Conservation (phyloP, 2,888 invertebrate species). For the Allacma fusca region DNA sequence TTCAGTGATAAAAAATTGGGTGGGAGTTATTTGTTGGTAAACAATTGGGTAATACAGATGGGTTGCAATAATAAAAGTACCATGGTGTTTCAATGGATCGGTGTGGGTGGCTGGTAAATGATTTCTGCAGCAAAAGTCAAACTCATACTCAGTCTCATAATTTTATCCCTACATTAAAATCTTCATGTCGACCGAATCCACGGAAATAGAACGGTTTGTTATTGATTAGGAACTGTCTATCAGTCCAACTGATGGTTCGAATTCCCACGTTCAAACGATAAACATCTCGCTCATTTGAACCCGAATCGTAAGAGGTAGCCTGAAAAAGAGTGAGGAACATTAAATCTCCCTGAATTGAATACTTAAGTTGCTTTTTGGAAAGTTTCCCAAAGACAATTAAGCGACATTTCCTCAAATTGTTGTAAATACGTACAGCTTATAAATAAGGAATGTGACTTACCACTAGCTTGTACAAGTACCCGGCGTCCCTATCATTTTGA, state of each 20-base stretch:
- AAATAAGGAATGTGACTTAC: conserved; percentile 65
- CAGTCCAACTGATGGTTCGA: conserved; percentile 52
- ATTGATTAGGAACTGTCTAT: conserved; percentile 55
- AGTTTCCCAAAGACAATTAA: too few relatives aligned
- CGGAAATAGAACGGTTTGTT: conserved; percentile 59
- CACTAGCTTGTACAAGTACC: conserved; percentile 86
- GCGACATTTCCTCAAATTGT: background rate
- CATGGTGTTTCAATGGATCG: too few relatives aligned
- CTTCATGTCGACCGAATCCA: conserved; percentile 60
- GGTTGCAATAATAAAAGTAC: too few relatives aligned
- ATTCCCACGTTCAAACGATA: conserved; percentile 59
- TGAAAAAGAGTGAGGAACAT: background rate
- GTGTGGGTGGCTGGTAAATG: too few relatives aligned
- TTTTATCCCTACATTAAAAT: too few relatives aligned
- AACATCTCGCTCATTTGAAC: conserved; percentile 47
- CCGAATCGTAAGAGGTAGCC: conserved; percentile 23
- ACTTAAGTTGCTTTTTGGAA: too few relatives aligned
- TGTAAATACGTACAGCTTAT: background rate
- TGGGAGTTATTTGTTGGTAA: too few relatives aligned
- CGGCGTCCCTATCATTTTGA: conserved; percentile 63
- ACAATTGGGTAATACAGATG: too few relatives aligned
- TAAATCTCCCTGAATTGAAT: too few relatives aligned
- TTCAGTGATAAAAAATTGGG: too few relatives aligned
- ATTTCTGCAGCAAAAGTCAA: too few relatives aligned
- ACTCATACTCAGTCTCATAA: too few relatives aligned